Evolutionary conservation across 2,888 invertebrate species (phyloP).

Genomic region (Nasonovia ribisnigri): DNA sequence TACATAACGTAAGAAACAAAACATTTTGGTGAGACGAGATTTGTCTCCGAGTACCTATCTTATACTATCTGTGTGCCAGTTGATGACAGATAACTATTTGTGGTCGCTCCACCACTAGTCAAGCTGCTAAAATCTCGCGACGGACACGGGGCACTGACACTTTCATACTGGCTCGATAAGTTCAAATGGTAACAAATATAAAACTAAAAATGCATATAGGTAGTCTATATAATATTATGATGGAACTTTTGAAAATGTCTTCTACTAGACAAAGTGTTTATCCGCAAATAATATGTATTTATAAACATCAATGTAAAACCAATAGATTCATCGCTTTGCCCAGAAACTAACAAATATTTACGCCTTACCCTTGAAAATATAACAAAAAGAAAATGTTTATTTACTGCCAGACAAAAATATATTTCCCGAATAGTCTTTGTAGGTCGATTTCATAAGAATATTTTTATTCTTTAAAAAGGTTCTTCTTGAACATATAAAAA

Average conservation of each 20-base stretch:
- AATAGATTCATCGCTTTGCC: neutral
- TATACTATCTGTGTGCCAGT: neutral
- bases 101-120: neutral
- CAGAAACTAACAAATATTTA: slow-evolving; percentile 4
- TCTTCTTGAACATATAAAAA: slow-evolving; percentile 23
- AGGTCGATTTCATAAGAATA: slow-evolving; percentile 21
- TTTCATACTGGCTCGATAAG: neutral
- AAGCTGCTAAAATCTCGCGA: neutral
- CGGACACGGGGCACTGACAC: neutral
- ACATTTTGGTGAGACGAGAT: neutral
- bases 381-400: slow-evolving; percentile 29
- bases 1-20: neutral
- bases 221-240: neutral
- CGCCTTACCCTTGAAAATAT: neutral
- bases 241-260: neutral
- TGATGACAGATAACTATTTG: neutral
- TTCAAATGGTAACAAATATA: neutral
- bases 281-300: neutral
- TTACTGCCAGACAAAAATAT: slow-evolving; percentile 14
- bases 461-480: slow-evolving; percentile 35
- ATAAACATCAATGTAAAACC: neutral
- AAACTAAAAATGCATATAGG: neutral
- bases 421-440: slow-evolving; percentile 6
- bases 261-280: neutral
- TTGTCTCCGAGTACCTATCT: neutral